These are phyloP conservation scores for Acanthis flammea DNA, from an alignment of 2,797 vertebrate genomes.

Conservation along the genomic window DNA sequence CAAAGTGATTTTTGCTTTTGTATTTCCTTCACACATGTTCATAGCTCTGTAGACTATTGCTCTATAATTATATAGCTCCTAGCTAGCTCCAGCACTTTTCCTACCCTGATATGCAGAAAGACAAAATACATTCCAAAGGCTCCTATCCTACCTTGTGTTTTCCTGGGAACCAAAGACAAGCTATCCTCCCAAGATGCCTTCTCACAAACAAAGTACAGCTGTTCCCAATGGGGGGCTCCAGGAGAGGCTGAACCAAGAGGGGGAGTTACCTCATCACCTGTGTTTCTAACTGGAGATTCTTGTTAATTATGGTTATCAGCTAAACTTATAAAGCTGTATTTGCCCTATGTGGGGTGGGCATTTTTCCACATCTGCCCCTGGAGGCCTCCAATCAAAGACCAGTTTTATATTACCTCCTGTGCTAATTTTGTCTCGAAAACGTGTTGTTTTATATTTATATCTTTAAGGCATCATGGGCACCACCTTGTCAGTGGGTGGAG, in stretches of 20 bases:
- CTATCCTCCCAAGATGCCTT: not conserved
- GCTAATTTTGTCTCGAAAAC: not conserved
- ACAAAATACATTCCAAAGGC: not conserved
- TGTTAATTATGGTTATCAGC: not conserved
- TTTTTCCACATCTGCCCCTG: not conserved
- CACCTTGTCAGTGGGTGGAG: fast-evolving
- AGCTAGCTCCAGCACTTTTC: not conserved
- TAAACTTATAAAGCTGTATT: not conserved
- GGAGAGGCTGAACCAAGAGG: not conserved
- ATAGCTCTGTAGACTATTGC: fast-evolving
- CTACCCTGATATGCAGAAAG: not conserved
- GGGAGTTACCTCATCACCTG: too few relatives aligned
- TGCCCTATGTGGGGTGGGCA: fast-evolving
- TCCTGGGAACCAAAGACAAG: not conserved
- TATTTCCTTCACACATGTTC: fast-evolving
- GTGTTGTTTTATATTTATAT: not conserved
- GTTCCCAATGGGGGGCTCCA: not conserved
- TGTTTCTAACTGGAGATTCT: not conserved
- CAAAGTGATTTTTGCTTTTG: fast-evolving
- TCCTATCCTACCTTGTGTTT: not conserved
- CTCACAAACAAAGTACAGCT: not conserved
- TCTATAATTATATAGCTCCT: not conserved
- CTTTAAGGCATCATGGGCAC: not conserved
- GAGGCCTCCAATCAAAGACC: not conserved
- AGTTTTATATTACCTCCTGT: not conserved